Evolutionary conservation across 1,140 invertebrate species (phyloP), one percentile per base, ranked within the genome.

Genomic region (Telenomus remus): DNA sequence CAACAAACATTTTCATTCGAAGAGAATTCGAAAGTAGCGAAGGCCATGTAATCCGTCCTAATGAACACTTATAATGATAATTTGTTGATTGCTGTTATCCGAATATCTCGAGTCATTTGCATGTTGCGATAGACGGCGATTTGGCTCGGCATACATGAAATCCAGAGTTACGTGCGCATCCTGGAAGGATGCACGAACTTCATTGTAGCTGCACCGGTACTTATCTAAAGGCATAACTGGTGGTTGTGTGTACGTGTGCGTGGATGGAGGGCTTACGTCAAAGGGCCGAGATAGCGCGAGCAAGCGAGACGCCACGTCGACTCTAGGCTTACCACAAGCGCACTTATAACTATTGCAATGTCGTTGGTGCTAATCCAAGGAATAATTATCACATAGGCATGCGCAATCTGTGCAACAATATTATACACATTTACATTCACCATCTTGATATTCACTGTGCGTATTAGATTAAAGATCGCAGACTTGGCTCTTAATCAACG

Each of bases 151-250:
- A 50, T 72, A 74, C 66, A 71, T 70, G 73, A 80, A 81, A 82
- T 81, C 76, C 80, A 64, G 76, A 82, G 50, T 82, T 81, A 81
- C 76, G 81, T 76, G 66, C 65, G 49, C 61, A 71, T 54, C 76
- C 78, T 68, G 69, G 79, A 78, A 74, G 74, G 78, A 79, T 75
- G 80, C 51, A 53, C 72, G n/a, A 66, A 77, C 35, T 71, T 37
- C 55, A 50, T 56, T 51, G 72, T 63, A 60, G 68, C 66, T 43
- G 61, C 37, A 42, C 10, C 44, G 49, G n/a, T 48, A 74, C 70
- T 71, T 71, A 72, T 66, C 65, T 69, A 35, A 61, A 63, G 49
- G 43, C 57, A 70, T 76, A 70, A 69, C 69, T 69, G 39, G 60
- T 59, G 50, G 49, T 54, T 27, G 19, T n/a, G n/a, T 50, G 37